Percentiles rank a stretch among this genome's conserved stretches.
Evolutionary conservation across 2,888 invertebrate genomes (phyloP).

Genomic region (Tachina grossa): DNA sequence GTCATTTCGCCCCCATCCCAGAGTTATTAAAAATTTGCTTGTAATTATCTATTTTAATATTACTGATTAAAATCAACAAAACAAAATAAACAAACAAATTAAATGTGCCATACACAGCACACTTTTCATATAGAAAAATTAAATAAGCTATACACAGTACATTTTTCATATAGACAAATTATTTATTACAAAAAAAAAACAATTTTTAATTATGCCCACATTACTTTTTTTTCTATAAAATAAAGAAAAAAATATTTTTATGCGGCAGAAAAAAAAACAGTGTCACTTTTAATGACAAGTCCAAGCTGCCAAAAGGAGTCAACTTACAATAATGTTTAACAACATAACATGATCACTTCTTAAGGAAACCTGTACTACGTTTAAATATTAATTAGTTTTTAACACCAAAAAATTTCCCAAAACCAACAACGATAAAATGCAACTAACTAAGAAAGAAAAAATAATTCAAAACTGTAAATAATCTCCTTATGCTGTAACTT

Average conservation of each 20-base stretch:
- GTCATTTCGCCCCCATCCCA: too few relatives aligned
- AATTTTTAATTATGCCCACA: not conserved
- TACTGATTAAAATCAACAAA: too few relatives aligned
- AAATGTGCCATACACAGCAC: too few relatives aligned
- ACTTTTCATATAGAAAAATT: too few relatives aligned
- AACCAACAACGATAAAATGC: not conserved
- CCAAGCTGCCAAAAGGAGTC: slow-evolving; percentile 45
- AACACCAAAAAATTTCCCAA: slow-evolving; percentile 51
- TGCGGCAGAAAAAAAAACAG: not conserved
- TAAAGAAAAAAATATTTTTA: not conserved
- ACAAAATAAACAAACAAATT: too few relatives aligned
- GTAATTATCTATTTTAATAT: too few relatives aligned
- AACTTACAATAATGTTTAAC: slow-evolving; percentile 25
- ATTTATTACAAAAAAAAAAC: not conserved
- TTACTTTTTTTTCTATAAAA: not conserved
- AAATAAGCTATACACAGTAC: too few relatives aligned
- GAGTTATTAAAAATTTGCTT: too few relatives aligned
- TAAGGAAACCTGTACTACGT: slow-evolving; percentile 24
- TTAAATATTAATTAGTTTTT: slow-evolving; percentile 61
- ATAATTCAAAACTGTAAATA: slow-evolving; percentile 40
- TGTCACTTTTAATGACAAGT: slow-evolving; percentile 28
- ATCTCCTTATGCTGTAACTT: slow-evolving; percentile 42
- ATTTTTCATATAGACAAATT: too few relatives aligned
- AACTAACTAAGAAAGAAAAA: not conserved
- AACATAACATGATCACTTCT: slow-evolving; percentile 23